Conservation (phyloP, 2,113 vertebrate genomes). For the Vidua macroura region DNA sequence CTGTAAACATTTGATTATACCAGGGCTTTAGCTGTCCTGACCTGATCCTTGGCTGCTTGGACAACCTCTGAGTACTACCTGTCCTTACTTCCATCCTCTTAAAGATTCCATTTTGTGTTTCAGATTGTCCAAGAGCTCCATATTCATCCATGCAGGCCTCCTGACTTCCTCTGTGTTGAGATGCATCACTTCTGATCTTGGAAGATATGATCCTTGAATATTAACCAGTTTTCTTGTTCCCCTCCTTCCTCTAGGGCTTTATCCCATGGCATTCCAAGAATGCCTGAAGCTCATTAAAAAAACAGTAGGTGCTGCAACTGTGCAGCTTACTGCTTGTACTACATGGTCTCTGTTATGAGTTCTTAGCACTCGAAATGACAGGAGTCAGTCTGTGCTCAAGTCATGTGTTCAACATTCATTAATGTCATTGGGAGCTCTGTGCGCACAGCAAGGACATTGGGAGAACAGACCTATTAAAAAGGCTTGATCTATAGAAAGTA, state of each 20-base stretch:
- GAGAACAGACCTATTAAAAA: neutral
- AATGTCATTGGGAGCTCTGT: neutral
- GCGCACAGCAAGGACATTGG: neutral
- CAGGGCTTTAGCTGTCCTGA: neutral
- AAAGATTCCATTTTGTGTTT: neutral
- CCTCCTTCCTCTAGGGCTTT: neutral
- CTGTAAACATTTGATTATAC: neutral
- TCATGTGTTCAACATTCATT: neutral
- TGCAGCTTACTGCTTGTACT: neutral
- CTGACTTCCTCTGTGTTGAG: neutral
- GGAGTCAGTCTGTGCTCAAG: neutral
- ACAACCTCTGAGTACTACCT: neutral
- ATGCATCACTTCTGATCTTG: neutral
- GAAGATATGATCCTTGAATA: neutral
- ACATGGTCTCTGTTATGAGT: neutral
- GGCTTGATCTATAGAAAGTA: neutral
- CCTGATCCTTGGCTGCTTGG: neutral
- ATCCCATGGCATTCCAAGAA: neutral
- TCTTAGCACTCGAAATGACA: neutral
- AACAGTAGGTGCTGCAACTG: neutral
- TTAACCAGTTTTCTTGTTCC: neutral
- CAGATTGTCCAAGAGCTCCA: neutral
- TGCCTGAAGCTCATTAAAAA: neutral
- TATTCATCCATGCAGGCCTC: neutral
- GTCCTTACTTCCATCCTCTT: neutral